Conservation (phyloP, 2,113 vertebrate genomes). For the Laticauda colubrina region DNA sequence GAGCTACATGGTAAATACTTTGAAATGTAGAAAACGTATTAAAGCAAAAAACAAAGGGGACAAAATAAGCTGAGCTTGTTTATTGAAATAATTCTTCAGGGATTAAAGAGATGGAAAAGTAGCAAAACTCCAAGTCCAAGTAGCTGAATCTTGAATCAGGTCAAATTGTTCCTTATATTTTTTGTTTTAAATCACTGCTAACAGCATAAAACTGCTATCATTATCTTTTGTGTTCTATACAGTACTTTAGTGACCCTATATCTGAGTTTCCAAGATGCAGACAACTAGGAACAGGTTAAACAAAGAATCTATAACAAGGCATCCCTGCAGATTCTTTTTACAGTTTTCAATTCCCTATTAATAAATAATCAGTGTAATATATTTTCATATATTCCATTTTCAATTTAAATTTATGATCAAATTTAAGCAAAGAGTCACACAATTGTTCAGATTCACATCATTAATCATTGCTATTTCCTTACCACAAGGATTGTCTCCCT, state of each 20-base stretch:
- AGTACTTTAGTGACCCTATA: neutral
- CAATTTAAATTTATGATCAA: neutral
- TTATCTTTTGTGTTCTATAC: neutral
- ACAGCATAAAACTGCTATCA: neutral
- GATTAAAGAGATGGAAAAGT: neutral
- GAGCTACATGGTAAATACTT: slow-evolving; percentile 47
- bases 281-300: neutral
- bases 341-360: neutral
- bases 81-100: slow-evolving; percentile 27
- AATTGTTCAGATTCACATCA: neutral
- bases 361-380: neutral
- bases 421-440: neutral
- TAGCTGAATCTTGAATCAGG: neutral
- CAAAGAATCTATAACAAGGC: neutral
- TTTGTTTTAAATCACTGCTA: neutral
- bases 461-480: neutral
- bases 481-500: neutral
- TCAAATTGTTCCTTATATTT: neutral
- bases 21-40: slow-evolving; percentile 45
- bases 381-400: neutral
- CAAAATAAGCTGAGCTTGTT: slow-evolving; percentile 24
- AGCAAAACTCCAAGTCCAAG: neutral
- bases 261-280: neutral
- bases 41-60: slow-evolving; percentile 4
- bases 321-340: neutral